Evolutionary conservation across 2,888 invertebrate species (phyloP), one percentile per base, ranked within the genome.

Genomic region (Lissonota sp.): DNA sequence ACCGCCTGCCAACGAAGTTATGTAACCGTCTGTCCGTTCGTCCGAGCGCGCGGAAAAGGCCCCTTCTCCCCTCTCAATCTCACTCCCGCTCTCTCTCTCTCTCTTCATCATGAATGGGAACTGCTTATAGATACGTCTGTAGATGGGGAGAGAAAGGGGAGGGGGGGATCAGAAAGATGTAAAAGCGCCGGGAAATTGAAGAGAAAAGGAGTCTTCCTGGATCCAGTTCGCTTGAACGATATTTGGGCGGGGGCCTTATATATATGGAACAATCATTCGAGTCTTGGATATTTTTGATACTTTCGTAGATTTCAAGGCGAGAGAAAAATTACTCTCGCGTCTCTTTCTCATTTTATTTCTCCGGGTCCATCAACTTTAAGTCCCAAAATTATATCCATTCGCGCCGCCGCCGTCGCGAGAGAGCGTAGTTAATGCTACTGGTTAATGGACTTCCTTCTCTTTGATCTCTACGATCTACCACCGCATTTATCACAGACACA

Each of bases 1-100:
- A 85, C 84, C 83, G n/a, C n/a, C n/a, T n/a, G n/a, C n/a, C n/a
- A n/a, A n/a, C n/a, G 84, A 88, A 89, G 91, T 91, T 91, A 91
- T 90, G 91, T 91, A 91, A 91, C 90, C 90, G 90, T 88, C 90
- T 86, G 87, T 86, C 76, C 80, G 62, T 60, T 79, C 76, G 66
- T 83, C 79, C 81, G 72, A 81, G 58, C 71, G 66, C 74, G 83
- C 85, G 84, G 87, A 85, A 87, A 83, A 84, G 87, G 85, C 86
- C 40, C 72, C 76, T 60, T 46, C 66, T 7, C 39, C 49, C 70
- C 57, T 55, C 69, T 42, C 49, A 16, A 46, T 64, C 53, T 39
- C 44, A 58, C 53, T n/a, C n/a, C n/a, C n/a, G n/a, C n/a, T n/a
- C n/a, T n/a, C n/a, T n/a, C n/a, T n/a, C n/a, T n/a, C n/a, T n/a